Percentiles rank a stretch among this genome's conserved stretches.
These are phyloP conservation scores for Kryptolebias marmoratus DNA, from an alignment of 2,113 vertebrate species.

Conservation along the genomic window DNA sequence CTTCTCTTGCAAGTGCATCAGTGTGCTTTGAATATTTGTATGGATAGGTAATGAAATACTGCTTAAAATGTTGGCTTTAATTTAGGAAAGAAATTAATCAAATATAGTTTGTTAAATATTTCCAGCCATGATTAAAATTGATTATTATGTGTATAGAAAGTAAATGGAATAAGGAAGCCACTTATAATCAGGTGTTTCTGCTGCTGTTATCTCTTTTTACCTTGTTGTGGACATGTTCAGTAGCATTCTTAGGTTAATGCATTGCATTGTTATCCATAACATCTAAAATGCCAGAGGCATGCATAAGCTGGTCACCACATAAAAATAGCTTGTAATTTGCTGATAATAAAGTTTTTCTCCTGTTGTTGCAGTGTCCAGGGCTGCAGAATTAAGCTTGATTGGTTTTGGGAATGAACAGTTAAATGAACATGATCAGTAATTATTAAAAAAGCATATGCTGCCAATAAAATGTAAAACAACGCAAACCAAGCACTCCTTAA, in stretches of 20 bases:
- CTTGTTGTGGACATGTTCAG: background rate
- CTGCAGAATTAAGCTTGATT: background rate
- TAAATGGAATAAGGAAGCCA: background rate
- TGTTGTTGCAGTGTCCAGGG: background rate
- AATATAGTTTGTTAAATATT: background rate
- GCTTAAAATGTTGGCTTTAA: no score
- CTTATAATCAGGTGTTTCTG: slow-evolving; percentile 9
- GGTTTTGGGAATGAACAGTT: background rate
- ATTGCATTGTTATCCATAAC: background rate
- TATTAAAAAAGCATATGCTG: background rate
- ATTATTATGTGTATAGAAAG: background rate
- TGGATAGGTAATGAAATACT: no score
- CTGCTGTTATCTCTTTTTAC: background rate
- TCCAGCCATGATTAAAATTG: background rate
- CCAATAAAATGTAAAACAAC: background rate
- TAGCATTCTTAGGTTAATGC: background rate
- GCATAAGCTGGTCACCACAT: background rate
- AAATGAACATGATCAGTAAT: background rate
- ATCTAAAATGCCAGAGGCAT: background rate
- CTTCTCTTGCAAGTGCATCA: background rate
- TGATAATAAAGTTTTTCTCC: background rate
- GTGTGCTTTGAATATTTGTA: background rate
- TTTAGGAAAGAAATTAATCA: no score
- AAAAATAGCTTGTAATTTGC: slow-evolving; percentile 6
- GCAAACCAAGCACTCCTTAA: background rate